phyloP scores from a whole-genome alignment of 2,797 vertebrate genomes.

The Psittacula derbiana region DNA sequence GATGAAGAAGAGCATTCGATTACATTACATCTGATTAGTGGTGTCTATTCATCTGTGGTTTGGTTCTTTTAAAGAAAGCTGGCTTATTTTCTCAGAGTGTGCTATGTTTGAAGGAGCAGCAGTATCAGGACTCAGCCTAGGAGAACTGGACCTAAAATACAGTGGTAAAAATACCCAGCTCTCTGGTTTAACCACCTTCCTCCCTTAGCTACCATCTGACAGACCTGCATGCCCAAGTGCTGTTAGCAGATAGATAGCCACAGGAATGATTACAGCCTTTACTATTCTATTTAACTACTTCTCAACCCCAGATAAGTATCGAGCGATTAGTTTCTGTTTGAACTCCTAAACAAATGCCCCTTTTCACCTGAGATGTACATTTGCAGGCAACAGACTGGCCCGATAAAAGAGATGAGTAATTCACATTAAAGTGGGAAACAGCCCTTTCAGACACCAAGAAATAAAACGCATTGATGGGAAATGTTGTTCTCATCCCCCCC shows the following conservation, averaged over 20 bases:
- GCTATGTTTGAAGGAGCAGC: background rate
- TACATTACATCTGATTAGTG: constrained; percentile 52
- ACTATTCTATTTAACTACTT: background rate
- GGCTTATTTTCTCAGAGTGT: background rate
- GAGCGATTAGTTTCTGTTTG: background rate
- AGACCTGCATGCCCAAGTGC: background rate
- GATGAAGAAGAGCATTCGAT: constrained; percentile 38
- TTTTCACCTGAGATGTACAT: constrained; percentile 5
- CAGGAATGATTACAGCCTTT: background rate
- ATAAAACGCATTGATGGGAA: constrained; percentile 35
- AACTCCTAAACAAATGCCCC: background rate
- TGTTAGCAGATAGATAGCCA: background rate
- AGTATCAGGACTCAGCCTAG: background rate
- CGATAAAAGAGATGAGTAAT: background rate
- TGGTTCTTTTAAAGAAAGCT: background rate
- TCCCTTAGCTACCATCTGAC: background rate
- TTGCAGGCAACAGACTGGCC: background rate
- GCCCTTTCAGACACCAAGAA: background rate
- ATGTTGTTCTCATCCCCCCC: background rate
- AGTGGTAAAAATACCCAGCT: background rate
- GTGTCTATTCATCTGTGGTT: constrained; percentile 10
- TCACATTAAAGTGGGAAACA: background rate
- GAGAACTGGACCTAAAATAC: background rate
- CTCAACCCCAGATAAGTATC: background rate
- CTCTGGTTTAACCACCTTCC: background rate